Evolutionary conservation across 2,888 invertebrate species (phyloP), one percentile per base, ranked within the genome.

Genomic region (Meliscaeva auricollis): DNA sequence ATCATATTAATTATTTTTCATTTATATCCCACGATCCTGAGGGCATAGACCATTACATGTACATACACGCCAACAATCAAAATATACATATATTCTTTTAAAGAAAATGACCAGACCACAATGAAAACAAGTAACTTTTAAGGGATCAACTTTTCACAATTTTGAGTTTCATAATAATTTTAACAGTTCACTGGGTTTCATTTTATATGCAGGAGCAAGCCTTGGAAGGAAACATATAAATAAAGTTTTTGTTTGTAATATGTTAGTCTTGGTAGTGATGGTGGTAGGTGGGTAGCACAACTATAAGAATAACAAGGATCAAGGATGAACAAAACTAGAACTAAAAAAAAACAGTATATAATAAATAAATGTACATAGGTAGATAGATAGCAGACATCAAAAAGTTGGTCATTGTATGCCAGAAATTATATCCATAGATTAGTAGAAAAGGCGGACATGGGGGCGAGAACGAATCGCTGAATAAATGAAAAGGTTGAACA

Each of bases 341-440:
- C 17, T 13, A 64, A 26, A 46, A 26, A 22, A 5, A 30, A 54
- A 54, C n/a, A 11, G 8, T n/a, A 30, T 3, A 38, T 8, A 32
- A 13, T 30, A 44, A 62, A 26, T 46, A n/a, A n/a, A n/a, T n/a
- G n/a, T n/a, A n/a, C n/a, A n/a, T n/a, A n/a, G n/a, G n/a, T n/a
- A 20, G 13, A 9, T 38, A 30, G 1, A 22, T 54, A 30, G 22
- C n/a, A 75, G 46, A 75, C 58, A 56, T 62, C 73, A 46, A 35
- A 26, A 64, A 70, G 35, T 78, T 78, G 62, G 70, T 22, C 50
- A 44, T 70, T 22, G 46, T 69, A 38, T 69, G 60, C 77, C 77
- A 78, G 32, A 78, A 64, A 62, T 48, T 15, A 52, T 54, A 17
- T 64, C 54, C 26, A 66, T 66, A 62, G 54, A 78, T 70, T 46